phyloP scores from a whole-genome alignment of 2,797 vertebrate genomes.

The Etheostoma perlongum region DNA sequence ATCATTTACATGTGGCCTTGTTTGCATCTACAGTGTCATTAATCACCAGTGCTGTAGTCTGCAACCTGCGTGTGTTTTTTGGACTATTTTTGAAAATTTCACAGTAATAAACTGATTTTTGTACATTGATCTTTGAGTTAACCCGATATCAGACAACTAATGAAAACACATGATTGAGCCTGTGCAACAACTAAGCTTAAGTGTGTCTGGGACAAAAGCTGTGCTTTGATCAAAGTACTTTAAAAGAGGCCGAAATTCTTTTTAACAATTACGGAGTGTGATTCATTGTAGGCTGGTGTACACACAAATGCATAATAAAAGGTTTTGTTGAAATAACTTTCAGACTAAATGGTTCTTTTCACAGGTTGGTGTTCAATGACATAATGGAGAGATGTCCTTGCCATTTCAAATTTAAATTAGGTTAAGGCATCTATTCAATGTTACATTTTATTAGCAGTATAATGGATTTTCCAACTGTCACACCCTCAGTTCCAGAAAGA shows the following conservation, averaged over 20 bases:
- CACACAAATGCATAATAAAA: slow-evolving; percentile 53
- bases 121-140: slow-evolving; percentile 31
- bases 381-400: slow-evolving; percentile 6
- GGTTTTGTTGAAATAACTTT: slow-evolving; percentile 48
- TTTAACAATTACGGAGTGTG: slow-evolving; percentile 48
- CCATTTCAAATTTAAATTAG: slow-evolving; percentile 19
- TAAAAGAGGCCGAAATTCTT: slow-evolving; percentile 49
- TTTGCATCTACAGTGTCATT: slow-evolving; percentile 37
- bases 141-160: slow-evolving; percentile 11
- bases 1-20: slow-evolving; percentile 2
- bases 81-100: slow-evolving; percentile 50
- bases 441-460: background rate
- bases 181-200: slow-evolving; percentile 33
- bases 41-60: slow-evolving; percentile 36
- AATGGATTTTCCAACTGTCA: slow-evolving; percentile 3
- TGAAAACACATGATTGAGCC: slow-evolving; percentile 37
- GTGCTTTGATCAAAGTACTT: slow-evolving; percentile 49
- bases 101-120: slow-evolving; percentile 43
- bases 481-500: background rate
- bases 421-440: background rate
- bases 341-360: slow-evolving; percentile 41
- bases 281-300: slow-evolving; percentile 51
- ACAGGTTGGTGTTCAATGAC: background rate
- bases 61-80: slow-evolving; percentile 37
- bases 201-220: slow-evolving; percentile 40